A percentile compares a stretch with the other conserved stretches of the same genome.
Evolutionary conservation across 2,888 invertebrate genomes (phyloP).

Genomic region (Pocota personata): DNA sequence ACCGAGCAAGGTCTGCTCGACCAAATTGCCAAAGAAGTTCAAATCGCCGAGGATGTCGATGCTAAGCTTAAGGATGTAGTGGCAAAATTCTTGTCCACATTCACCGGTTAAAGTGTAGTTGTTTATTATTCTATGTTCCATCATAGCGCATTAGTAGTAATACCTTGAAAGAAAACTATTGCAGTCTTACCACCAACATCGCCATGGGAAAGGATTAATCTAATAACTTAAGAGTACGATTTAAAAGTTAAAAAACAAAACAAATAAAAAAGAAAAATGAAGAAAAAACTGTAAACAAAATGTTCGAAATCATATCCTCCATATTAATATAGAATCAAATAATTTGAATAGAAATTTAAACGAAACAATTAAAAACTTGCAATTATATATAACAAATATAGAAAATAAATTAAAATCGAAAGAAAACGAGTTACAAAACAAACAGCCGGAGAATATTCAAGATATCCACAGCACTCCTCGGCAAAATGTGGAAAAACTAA

Average conservation of each 20-base stretch:
- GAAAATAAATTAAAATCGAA: too few relatives aligned
- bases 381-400: too few relatives aligned
- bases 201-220: conserved; percentile 40
- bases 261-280: conserved; percentile 53
- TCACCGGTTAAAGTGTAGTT: conserved; percentile 83
- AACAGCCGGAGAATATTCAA: too few relatives aligned
- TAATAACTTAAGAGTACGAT: conserved; percentile 64
- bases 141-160: conserved; percentile 38
- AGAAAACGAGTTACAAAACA: too few relatives aligned
- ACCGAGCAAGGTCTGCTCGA: conserved; percentile 92
- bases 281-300: conserved; percentile 65
- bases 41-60: conserved; percentile 95
- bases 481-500: too few relatives aligned
- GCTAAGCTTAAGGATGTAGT: conserved; percentile 97
- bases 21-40: conserved; percentile 96
- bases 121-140: conserved; percentile 28
- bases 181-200: conserved; percentile 48
- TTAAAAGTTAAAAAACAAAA: conserved; percentile 61
- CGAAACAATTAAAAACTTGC: too few relatives aligned
- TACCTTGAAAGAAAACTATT: conserved; percentile 18
- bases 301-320: conserved; percentile 63
- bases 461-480: too few relatives aligned
- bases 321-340: too few relatives aligned
- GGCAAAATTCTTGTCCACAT: conserved; percentile 93
- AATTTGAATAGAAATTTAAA: too few relatives aligned